Base-by-base conservation (phyloP, 2,888 invertebrate species). In the Trimorus sp. region DNA sequence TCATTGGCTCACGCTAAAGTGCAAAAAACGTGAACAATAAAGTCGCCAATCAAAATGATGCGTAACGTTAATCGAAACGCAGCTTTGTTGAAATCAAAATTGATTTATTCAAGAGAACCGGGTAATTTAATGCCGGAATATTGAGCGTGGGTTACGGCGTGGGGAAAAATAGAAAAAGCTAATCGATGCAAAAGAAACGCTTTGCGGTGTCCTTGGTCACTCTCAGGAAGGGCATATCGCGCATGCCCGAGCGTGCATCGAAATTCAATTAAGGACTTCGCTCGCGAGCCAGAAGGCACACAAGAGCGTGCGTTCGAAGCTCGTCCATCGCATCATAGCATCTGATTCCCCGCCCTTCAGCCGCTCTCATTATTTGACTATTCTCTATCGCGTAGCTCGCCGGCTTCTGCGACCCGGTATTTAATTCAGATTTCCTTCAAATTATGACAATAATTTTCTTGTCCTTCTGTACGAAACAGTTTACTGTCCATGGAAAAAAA, bases 261-360 rank as follows among this genome's bases (percentile, higher is more conserved):
- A 82, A 82, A 82, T 84, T 84, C 84, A 84, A 84, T 84, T 84
- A 84, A 82, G 82, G 79, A 84, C 82, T 84, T 84, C 84, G 71
- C 75, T 84, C 82, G 79, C 79, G 78, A 79, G 79, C 77, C 79
- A 79, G 70, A 79, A 82, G 60, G 77, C 77, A 79, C 79, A 68
- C 71, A 69, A 81, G 83, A 79, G 77, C 82, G 75, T 77, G 78
- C 77, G 77, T 75, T 74, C 66, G 53, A 65, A 58, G 60, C 73
- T 70, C 78, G 62, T 76, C 77, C 79, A 77, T 82, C 78, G 73
- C 78, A 78, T 82, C 73, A 74, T 79, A 74, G 68, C 79, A 79
- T 79, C 79, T 74, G 48, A 74, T 74, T 69, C 79, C 26, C 69
- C 59, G 60, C 51, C 82, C 65, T 4, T 26, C 26, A 3, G 58